These are phyloP conservation scores for Volucella inanis DNA, from an alignment of 2,888 invertebrate genomes.

Conservation along the genomic window DNA sequence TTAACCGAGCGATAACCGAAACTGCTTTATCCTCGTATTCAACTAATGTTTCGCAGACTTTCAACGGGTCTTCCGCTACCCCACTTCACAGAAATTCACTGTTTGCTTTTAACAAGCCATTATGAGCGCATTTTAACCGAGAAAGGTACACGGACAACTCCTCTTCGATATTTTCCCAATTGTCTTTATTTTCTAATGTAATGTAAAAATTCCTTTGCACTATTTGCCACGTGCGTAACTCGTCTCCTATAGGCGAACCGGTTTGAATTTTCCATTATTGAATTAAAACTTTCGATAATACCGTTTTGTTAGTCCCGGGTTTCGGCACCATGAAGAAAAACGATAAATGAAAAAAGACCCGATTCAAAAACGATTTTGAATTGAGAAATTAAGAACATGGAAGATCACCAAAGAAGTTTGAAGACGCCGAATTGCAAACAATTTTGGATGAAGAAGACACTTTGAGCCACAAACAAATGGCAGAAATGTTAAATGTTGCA, in stretches of 20 bases:
- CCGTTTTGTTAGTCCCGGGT: no score
- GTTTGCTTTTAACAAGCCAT: no score
- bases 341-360: no score
- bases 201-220: constrained; percentile 14
- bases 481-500: no score
- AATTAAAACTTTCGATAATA: no score
- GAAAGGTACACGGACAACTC: constrained; percentile 3
- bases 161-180: background rate
- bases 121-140: background rate
- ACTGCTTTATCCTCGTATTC: constrained; percentile 2
- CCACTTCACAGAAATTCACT: background rate
- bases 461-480: no score
- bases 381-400: no score
- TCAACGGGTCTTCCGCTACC: background rate
- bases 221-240: constrained; percentile 9
- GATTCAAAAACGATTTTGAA: no score
- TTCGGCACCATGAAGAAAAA: no score
- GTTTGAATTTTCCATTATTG: constrained; percentile 17
- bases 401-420: no score
- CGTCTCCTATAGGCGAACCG: constrained; percentile 21
- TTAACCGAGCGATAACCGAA: constrained; percentile 3
- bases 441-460: no score
- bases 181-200: background rate
- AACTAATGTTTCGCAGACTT: background rate
- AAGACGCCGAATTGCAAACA: no score